phyloP scores from a whole-genome alignment of 1,140 invertebrate species.

The Battus philenor region DNA sequence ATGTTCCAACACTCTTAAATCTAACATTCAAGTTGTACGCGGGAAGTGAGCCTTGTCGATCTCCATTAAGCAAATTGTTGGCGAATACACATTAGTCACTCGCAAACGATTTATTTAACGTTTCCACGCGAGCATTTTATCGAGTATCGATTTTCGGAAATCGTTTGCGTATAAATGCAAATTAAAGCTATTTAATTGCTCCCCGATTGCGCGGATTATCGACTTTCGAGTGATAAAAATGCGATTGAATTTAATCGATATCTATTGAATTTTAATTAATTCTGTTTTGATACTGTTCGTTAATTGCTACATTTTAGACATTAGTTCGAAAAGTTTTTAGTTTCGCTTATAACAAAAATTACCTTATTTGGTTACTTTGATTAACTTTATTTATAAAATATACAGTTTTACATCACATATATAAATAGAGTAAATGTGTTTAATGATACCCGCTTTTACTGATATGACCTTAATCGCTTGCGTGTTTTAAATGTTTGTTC shows the following conservation, averaged over 20 bases:
- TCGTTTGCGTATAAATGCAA: conserved; percentile 43
- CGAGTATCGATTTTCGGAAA: conserved; percentile 40
- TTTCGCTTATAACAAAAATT: no score
- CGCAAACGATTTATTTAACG: conserved; percentile 56
- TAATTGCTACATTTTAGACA: conserved; percentile 9
- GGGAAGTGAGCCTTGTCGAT: conserved; percentile 38
- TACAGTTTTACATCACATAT: no score
- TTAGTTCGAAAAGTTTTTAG: no score
- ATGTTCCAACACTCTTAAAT: conserved; percentile 22
- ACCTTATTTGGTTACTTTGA: no score
- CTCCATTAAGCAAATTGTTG: conserved; percentile 55
- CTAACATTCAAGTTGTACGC: neutral
- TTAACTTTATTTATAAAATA: no score
- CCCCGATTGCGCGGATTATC: conserved; percentile 36
- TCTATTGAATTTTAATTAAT: conserved; percentile 28
- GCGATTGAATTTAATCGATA: conserved; percentile 30
- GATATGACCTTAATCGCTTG: no score
- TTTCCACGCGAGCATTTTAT: conserved; percentile 50
- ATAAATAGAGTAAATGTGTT: no score
- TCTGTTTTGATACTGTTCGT: conserved; percentile 9
- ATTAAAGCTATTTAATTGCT: conserved; percentile 46
- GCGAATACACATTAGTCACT: conserved; percentile 40
- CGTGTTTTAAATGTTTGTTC: no score
- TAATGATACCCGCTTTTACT: no score
- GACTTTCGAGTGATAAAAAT: conserved; percentile 38